A percentile compares a stretch with the other conserved stretches of the same genome.
Conservation (phyloP, 2,797 vertebrate species). For the Dendrocincla fuliginosa region DNA sequence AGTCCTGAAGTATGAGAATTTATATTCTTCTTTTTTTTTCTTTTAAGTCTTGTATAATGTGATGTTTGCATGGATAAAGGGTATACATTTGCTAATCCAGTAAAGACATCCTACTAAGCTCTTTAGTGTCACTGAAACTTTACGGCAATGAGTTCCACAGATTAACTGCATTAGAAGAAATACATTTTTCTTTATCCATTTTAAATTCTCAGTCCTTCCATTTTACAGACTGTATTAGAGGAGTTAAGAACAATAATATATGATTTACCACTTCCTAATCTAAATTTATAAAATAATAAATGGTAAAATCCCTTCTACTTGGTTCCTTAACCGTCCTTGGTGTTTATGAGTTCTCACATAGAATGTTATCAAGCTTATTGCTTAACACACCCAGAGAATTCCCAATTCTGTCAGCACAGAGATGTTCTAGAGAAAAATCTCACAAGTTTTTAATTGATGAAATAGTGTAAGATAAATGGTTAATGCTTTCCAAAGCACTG, state of each 20-base stretch:
- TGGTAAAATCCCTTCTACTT: background rate
- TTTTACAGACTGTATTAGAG: background rate
- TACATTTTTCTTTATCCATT: background rate
- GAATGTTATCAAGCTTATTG: rapidly evolving
- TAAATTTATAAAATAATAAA: background rate
- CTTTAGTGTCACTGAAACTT: constrained; percentile 33
- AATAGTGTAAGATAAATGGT: background rate
- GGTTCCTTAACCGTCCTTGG: background rate
- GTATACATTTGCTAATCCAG: constrained; percentile 20
- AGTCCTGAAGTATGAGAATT: background rate
- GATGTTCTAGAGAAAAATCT: background rate
- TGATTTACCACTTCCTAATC: background rate
- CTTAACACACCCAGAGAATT: background rate
- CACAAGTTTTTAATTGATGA: background rate
- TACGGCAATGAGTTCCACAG: constrained; percentile 18
- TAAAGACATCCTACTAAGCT: constrained; percentile 37
- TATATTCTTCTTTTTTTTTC: background rate
- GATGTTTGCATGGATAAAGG: constrained; percentile 25
- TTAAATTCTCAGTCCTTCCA: background rate
- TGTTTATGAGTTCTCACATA: background rate
- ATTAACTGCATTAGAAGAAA: background rate
- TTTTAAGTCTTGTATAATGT: background rate
- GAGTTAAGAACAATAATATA: background rate
- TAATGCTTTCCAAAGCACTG: background rate
- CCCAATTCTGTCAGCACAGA: background rate